Base-by-base conservation (phyloP, 2,113 vertebrate genomes). In the Empidonax alnorum region DNA sequence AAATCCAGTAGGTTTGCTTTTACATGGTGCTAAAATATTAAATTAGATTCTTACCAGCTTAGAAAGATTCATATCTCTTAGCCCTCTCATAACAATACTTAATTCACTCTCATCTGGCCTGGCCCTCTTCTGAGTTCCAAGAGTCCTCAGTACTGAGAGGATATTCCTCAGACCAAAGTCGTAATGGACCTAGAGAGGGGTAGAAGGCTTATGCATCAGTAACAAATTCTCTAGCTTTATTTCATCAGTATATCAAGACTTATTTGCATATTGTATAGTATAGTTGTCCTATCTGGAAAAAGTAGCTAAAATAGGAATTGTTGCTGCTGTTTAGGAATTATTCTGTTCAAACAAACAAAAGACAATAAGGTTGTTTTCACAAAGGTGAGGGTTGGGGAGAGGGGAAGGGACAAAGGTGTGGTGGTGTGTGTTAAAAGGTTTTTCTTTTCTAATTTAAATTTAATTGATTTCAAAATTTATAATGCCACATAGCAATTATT, bases 111-210 rank as follows among this genome's bases (percentile, higher is more conserved):
- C 98, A 91, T 96, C 90, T 27, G 98, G 98, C 75, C 98, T 97
- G 67, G 97, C 97, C 91, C 98, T 98, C 84, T 98, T 98, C n/a
- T 98, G 98, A 91, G 97, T 28, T 76, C 98, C 98, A 33, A 98
- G 98, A 56, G 98, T 98, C 58, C 98, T 97, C 90, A 98, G 61
- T 11, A 98, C 98, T 41, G 98, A 98, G 23, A 98, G 97, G 52
- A 98, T 98, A 95, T 98, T 98, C 91, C 98, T 98, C 95, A 98
- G 69, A 55, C 98, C 98, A 94, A 98, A 98, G 78, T 98, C 98
- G 84, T 98, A 98, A 93, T 98, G 98, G 65, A 98, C 98, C 98
- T 98, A 95, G 37, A 69, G 65, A 44, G 21, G 14, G 8, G 33
- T 10, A 61, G 87, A 78, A 87, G 24, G 30, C 1, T 92, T 69